phyloP scores from a whole-genome alignment of 2,888 invertebrate genomes.

The Drosophila diplacantha region DNA sequence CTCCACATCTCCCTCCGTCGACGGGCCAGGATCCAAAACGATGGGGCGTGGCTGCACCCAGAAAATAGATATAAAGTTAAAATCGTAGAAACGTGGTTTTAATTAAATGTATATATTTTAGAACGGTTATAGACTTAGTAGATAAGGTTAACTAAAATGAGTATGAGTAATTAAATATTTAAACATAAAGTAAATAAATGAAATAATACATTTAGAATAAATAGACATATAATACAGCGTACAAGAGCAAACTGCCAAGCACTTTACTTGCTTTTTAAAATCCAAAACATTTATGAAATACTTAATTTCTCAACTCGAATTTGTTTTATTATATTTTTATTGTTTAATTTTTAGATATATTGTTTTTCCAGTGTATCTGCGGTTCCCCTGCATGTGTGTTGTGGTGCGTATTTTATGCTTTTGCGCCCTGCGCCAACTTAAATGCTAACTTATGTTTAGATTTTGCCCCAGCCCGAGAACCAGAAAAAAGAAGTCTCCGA shows the following conservation, averaged over 20 bases:
- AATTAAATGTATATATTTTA: neutral
- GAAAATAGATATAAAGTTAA: neutral
- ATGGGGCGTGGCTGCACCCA: neutral
- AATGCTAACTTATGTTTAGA: conserved; percentile 70
- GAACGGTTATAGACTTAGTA: neutral
- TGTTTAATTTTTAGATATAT: neutral
- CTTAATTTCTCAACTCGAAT: neutral
- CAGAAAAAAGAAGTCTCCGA: conserved; percentile 17
- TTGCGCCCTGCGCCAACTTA: conserved; percentile 68
- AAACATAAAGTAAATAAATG: too few species aligned
- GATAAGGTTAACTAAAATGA: too few species aligned
- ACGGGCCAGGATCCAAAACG: neutral
- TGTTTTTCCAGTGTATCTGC: conserved; percentile 1
- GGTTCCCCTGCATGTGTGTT: conserved; percentile 40
- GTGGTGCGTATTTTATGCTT: conserved; percentile 65
- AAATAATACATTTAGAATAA: too few species aligned
- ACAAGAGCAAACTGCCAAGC: too few species aligned
- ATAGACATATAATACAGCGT: too few species aligned
- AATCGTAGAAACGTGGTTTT: neutral
- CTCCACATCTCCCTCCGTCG: conserved; percentile 41
- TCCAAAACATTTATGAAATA: neutral
- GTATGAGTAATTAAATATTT: too few species aligned
- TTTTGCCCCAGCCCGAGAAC: conserved; percentile 53
- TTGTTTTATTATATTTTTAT: neutral
- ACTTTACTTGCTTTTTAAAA: too few species aligned